These are phyloP conservation scores for Mormyrops attenuatus DNA, from an alignment of 2,797 vertebrate genomes.

Conservation along the genomic window DNA sequence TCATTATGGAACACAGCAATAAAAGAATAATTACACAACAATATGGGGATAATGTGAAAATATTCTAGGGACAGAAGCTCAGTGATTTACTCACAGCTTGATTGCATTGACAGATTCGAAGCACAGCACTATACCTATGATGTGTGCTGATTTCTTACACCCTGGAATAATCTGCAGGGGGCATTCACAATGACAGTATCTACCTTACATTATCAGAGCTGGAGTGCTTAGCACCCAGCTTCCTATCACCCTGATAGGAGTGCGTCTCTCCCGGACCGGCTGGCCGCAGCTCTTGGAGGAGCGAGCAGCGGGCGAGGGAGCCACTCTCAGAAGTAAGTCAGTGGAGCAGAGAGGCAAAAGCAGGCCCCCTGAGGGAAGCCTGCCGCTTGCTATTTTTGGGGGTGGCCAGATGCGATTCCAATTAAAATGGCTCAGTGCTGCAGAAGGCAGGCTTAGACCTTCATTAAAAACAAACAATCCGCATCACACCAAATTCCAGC, in stretches of 20 bases:
- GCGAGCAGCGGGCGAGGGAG: background rate
- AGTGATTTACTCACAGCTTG: background rate
- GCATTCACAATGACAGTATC: background rate
- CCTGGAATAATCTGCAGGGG: background rate
- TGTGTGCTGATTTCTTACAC: background rate
- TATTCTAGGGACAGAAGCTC: background rate
- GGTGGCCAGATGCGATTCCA: conserved; percentile 31
- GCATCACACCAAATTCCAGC: conserved; percentile 1
- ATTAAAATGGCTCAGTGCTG: conserved; percentile 13
- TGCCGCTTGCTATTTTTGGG: conserved; percentile 20
- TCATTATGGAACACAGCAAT: background rate
- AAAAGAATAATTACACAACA: background rate
- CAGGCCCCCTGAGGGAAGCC: background rate
- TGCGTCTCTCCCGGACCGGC: background rate
- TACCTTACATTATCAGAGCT: background rate
- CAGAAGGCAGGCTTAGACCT: conserved; percentile 13
- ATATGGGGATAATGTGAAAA: background rate
- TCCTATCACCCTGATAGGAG: background rate
- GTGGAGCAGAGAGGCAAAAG: conserved; percentile 50
- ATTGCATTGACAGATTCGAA: background rate
- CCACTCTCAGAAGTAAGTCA: conserved; percentile 57
- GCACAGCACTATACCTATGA: background rate
- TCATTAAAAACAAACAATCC: conserved; percentile 24
- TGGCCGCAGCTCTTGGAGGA: background rate
- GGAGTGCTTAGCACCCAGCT: background rate